Base-by-base conservation (phyloP, 2,888 invertebrate genomes). In the Dione juno region DNA sequence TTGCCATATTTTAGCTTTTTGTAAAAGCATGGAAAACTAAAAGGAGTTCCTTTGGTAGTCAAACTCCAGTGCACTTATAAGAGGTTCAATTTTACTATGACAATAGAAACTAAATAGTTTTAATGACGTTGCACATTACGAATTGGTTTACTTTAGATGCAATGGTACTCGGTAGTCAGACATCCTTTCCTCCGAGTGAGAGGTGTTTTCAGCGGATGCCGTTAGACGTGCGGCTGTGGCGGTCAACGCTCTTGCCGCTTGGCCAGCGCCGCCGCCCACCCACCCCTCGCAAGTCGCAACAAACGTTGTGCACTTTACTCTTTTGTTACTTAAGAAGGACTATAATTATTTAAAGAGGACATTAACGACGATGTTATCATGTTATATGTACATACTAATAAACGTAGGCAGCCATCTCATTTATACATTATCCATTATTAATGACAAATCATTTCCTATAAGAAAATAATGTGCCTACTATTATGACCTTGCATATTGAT, bases 231-330 rank as follows among this genome's bases (percentile, higher is more conserved):
- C 64, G 71, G 78, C 77, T 77, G 80, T 78, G 76, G 69, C 87
- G 91, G 91, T 91, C 92, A 90, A 82, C 84, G 91, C 87, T 86
- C 92, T 87, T 85, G 81, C 85, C 88, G 89, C 85, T 88, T 80
- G 85, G 85, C 84, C 86, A 85, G 72, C 84, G 87, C 78, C 84
- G 84, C 85, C 67, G 70, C 74, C 75, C 75, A 71, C 72, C 76
- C 74, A 73, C 75, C 77, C 66, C 74, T 72, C 72, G 48, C 63
- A 13, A 57, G 28, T 52, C 61, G 59, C 52, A 43, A 28, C 58
- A 50, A 21, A 50, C 16, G 41, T 16, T 65, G 71, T 73, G 71
- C 69, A 67, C 65, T 28, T 10, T 53, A 16, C 50, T 45, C 53
- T 66, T 45, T 59, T 65, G 77, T 81, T 80, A 79, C 80, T 14